These are phyloP conservation scores for Agrotis clavis DNA, from an alignment of 2,888 invertebrate species.

Conservation along the genomic window DNA sequence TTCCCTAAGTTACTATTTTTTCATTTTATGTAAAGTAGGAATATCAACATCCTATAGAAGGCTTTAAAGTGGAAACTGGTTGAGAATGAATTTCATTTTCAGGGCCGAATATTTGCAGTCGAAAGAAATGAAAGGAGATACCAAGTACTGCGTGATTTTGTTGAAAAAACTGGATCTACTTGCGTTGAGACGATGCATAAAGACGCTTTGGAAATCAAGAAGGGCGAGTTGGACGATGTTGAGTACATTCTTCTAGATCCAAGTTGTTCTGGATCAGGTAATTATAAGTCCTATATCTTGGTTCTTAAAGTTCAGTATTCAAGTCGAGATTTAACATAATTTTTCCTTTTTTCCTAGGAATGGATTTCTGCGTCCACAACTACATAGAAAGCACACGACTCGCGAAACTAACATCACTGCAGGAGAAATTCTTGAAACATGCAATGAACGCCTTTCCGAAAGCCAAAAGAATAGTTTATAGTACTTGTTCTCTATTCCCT, in stretches of 20 bases:
- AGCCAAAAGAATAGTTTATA: constrained; percentile 97
- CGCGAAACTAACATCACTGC: constrained; percentile 93
- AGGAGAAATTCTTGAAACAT: constrained; percentile 96
- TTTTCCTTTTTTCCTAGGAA: constrained; percentile 72
- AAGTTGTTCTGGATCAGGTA: constrained; percentile 98
- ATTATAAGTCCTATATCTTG: constrained; percentile 13
- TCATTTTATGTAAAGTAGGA: background rate
- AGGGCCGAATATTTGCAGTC: constrained; percentile 95
- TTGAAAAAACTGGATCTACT: constrained; percentile 92
- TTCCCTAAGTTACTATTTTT: background rate
- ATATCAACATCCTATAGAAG: background rate
- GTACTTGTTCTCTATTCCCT: constrained; percentile 97
- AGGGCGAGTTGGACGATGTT: constrained; percentile 92
- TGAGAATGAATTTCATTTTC: constrained; percentile 39
- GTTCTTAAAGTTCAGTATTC: background rate
- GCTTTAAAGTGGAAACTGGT: background rate
- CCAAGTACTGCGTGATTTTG: constrained; percentile 92
- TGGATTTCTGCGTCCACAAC: constrained; percentile 85
- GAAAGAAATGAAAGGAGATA: constrained; percentile 94
- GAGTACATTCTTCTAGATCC: constrained; percentile 99
- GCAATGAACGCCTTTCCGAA: constrained; percentile 96
- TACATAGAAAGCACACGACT: constrained; percentile 90
- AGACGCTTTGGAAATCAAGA: constrained; percentile 94
- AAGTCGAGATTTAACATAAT: background rate
- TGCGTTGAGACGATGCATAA: constrained; percentile 93